Evolutionary conservation across 2,113 vertebrate species (phyloP).

Genomic region (Plecotus auritus): DNA sequence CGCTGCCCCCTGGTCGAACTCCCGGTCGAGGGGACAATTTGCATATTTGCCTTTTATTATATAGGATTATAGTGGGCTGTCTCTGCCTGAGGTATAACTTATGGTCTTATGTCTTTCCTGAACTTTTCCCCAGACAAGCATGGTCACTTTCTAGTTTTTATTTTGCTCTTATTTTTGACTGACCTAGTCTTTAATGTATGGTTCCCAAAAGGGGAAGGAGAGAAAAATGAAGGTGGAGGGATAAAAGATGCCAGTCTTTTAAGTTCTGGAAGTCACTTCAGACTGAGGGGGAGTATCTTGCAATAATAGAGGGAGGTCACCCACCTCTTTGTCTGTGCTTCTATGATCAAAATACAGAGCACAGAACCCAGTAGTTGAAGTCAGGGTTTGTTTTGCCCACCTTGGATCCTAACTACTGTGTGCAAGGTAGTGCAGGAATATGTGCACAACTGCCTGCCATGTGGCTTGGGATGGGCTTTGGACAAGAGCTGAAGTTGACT

Average conservation of each 20-base stretch:
- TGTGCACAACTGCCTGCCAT: background rate
- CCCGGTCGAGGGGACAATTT: too few relatives aligned
- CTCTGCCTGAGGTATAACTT: background rate
- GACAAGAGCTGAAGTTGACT: background rate
- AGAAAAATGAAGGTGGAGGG: background rate
- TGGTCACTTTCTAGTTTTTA: background rate
- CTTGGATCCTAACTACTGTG: background rate
- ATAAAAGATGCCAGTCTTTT: background rate
- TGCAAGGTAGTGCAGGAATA: background rate
- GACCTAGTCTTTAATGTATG: background rate
- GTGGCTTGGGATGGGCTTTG: background rate
- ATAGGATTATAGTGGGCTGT: background rate
- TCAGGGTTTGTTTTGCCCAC: background rate
- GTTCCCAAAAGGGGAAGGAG: background rate
- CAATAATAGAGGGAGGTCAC: background rate
- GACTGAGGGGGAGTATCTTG: background rate
- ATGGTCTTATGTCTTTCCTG: background rate
- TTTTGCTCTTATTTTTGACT: background rate
- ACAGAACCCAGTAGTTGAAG: background rate
- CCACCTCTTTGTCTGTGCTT: background rate
- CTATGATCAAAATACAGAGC: background rate
- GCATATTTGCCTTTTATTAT: too few relatives aligned
- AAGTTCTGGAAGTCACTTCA: background rate
- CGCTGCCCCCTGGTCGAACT: too few relatives aligned
- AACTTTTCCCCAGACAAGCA: background rate